Evolutionary conservation across 2,888 invertebrate species (phyloP).

Genomic region (Alloscopus bannaensis): DNA sequence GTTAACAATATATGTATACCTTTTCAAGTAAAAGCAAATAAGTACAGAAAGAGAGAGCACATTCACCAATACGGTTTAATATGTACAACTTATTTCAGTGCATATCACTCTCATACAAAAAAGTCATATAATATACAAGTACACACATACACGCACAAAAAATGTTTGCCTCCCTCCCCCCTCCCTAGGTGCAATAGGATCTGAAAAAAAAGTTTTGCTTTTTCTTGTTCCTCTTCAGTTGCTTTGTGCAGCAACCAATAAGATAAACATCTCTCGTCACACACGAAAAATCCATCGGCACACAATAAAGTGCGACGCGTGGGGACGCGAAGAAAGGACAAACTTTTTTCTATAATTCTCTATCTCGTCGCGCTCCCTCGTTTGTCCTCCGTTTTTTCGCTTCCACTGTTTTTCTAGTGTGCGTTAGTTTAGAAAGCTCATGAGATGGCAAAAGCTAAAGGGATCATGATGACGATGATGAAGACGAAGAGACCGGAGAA

Average conservation of each 20-base stretch:
- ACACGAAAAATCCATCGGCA: constrained; percentile 56
- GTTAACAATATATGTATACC: no score
- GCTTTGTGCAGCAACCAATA: constrained; percentile 39
- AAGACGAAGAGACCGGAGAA: constrained; percentile 17
- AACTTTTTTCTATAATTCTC: constrained; percentile 23
- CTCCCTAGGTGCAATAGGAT: constrained; percentile 49
- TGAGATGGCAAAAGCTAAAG: constrained; percentile 61
- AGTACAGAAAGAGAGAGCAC: no score
- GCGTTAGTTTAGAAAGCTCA: constrained; percentile 28
- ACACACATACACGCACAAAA: no score
- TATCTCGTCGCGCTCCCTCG: neutral
- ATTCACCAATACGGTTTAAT: no score
- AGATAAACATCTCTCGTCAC: constrained; percentile 61
- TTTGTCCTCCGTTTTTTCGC: neutral
- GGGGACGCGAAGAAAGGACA: constrained; percentile 41
- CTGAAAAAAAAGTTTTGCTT: constrained; percentile 32
- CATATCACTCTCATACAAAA: no score
- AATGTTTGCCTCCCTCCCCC: constrained; percentile 26
- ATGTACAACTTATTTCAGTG: no score
- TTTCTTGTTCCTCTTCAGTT: constrained; percentile 41
- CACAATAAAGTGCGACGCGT: constrained; percentile 58
- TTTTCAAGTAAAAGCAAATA: no score
- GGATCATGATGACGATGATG: constrained; percentile 47
- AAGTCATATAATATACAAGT: no score
- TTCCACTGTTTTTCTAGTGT: constrained; percentile 11